Evolutionary conservation across 2,113 vertebrate species (phyloP).

Genomic region (Mirounga angustirostris): DNA sequence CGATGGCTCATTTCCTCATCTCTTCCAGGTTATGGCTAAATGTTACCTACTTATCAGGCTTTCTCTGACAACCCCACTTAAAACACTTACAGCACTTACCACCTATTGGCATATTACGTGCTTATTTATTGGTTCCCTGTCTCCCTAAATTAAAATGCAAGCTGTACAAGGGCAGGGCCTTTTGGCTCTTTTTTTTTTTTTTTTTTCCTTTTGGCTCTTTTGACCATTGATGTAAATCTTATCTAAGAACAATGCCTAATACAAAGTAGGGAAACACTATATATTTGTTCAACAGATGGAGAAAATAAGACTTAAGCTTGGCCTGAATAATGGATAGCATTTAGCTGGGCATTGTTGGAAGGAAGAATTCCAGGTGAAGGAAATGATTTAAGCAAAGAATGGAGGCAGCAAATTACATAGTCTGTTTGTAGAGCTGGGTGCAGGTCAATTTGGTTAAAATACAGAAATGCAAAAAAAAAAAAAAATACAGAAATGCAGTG

Average conservation of each 20-base stretch:
- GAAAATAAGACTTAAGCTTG: background rate
- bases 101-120: background rate
- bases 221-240: background rate
- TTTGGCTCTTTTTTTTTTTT: background rate
- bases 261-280: background rate
- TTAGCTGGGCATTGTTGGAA: background rate
- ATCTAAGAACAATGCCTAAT: background rate
- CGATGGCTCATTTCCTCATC: background rate
- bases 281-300: background rate
- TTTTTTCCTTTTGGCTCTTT: background rate
- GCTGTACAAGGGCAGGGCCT: background rate
- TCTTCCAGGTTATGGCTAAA: background rate
- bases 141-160: background rate
- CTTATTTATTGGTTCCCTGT: background rate
- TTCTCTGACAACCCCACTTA: background rate
- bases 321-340: background rate
- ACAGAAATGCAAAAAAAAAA: background rate
- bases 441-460: background rate
- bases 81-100: background rate
- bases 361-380: slow-evolving; percentile 1
- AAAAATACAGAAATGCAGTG: background rate
- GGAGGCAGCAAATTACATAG: background rate
- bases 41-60: background rate
- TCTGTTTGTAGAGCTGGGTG: background rate
- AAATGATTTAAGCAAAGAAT: background rate